Evolutionary conservation across 2,888 invertebrate genomes (phyloP).

Genomic region (Stomorhina lunata): DNA sequence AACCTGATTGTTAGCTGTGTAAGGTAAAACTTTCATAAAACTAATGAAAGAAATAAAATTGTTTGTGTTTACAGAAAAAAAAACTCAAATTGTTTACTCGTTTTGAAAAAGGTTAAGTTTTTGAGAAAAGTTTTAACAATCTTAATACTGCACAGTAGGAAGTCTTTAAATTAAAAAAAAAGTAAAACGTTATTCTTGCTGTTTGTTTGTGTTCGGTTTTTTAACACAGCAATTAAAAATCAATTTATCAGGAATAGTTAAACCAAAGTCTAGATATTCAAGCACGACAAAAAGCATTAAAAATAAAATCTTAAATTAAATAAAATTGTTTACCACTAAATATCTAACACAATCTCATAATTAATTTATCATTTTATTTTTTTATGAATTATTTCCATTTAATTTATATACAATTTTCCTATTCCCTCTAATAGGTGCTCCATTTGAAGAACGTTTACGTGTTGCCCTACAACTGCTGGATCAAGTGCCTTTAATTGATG

Average conservation of each 20-base stretch:
- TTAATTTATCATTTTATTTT: neutral
- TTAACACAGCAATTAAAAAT: too few relatives aligned
- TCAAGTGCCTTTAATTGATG: conserved; percentile 90
- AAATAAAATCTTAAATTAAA: too few relatives aligned
- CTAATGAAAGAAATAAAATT: neutral
- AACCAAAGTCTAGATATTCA: too few relatives aligned
- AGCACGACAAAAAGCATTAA: too few relatives aligned
- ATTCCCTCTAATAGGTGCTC: conserved; percentile 82
- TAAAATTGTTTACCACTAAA: too few relatives aligned
- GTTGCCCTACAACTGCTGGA: conserved; percentile 87
- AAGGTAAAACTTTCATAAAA: neutral
- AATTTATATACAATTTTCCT: neutral
- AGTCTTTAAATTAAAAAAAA: too few relatives aligned
- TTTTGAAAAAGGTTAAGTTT: neutral
- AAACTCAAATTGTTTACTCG: neutral
- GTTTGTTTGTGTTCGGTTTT: too few relatives aligned
- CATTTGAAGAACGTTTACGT: conserved; percentile 87
- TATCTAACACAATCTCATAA: too few relatives aligned
- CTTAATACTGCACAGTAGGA: too few relatives aligned
- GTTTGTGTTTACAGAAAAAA: neutral
- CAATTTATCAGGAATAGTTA: too few relatives aligned
- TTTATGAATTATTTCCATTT: neutral
- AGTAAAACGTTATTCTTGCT: too few relatives aligned
- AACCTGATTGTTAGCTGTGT: neutral
- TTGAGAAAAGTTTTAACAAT: neutral